These are phyloP conservation scores for Nanorana parkeri DNA, from an alignment of 2,113 vertebrate genomes.

Conservation along the genomic window DNA sequence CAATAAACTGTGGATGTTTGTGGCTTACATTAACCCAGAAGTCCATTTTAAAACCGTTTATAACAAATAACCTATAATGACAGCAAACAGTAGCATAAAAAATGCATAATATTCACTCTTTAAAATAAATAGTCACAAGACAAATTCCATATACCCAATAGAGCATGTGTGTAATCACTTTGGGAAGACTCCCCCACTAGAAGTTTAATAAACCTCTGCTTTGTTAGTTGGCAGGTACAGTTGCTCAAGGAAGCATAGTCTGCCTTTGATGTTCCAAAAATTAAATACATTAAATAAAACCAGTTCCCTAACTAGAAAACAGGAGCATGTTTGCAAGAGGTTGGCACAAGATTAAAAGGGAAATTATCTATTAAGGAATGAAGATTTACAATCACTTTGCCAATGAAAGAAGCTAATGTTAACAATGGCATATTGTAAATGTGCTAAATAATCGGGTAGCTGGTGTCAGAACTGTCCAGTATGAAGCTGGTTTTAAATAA, in stretches of 20 bases:
- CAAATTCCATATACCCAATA: slow-evolving; percentile 1
- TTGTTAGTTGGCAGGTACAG: slow-evolving; percentile 32
- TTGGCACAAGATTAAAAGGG: slow-evolving; percentile 14
- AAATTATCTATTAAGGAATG: background rate
- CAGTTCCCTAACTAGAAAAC: slow-evolving; percentile 6
- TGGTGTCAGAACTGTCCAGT: too few species aligned
- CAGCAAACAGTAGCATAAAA: background rate
- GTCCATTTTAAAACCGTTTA: too few species aligned
- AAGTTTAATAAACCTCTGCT: slow-evolving; percentile 20
- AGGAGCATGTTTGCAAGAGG: background rate
- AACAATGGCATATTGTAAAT: background rate
- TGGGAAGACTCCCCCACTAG: background rate
- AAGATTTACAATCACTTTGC: background rate
- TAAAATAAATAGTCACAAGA: too few species aligned
- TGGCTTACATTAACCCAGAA: too few species aligned
- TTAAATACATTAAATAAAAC: slow-evolving; percentile 15
- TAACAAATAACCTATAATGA: background rate
- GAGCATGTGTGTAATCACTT: background rate
- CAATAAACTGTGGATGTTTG: too few species aligned
- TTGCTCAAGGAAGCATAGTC: slow-evolving; percentile 18
- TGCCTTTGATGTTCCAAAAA: slow-evolving; percentile 22
- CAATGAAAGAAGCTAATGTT: background rate
- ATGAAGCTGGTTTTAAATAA: too few species aligned
- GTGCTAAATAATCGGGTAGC: background rate
- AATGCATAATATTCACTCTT: too few species aligned